These are phyloP conservation scores for Rhimphoctona megacephalus DNA, from an alignment of 2,888 invertebrate genomes.

Conservation along the genomic window DNA sequence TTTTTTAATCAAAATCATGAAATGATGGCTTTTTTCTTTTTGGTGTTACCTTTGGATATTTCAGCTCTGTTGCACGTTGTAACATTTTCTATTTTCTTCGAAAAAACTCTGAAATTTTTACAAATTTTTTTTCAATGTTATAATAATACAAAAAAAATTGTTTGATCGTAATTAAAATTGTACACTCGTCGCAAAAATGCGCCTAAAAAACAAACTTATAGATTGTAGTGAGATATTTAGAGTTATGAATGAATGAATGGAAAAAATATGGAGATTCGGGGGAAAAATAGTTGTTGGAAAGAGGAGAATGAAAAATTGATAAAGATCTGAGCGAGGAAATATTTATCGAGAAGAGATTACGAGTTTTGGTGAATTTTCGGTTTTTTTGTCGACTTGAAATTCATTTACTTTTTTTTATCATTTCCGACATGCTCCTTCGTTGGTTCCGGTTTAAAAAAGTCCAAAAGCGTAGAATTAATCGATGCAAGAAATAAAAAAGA, in stretches of 20 bases:
- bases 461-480: background rate
- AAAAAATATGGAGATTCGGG: background rate
- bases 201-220: background rate
- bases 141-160: background rate
- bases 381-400: background rate
- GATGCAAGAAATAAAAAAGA: background rate
- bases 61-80: background rate
- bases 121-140: background rate
- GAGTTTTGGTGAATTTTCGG: conserved; percentile 4
- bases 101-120: background rate
- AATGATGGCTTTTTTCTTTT: background rate
- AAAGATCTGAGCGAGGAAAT: background rate
- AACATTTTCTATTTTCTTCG: background rate
- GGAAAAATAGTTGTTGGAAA: background rate
- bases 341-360: background rate
- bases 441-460: background rate
- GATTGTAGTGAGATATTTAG: conserved; percentile 13
- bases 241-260: conserved; percentile 1
- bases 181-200: background rate
- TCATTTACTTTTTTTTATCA: background rate
- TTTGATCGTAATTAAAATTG: conserved; percentile 1
- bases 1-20: background rate
- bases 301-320: background rate
- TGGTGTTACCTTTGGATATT: background rate
- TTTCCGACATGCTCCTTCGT: conserved; percentile 59